Percentiles rank a stretch among this genome's conserved stretches.
Evolutionary conservation across 2,113 vertebrate species (phyloP).

Genomic region (Cyprinus carpio): DNA sequence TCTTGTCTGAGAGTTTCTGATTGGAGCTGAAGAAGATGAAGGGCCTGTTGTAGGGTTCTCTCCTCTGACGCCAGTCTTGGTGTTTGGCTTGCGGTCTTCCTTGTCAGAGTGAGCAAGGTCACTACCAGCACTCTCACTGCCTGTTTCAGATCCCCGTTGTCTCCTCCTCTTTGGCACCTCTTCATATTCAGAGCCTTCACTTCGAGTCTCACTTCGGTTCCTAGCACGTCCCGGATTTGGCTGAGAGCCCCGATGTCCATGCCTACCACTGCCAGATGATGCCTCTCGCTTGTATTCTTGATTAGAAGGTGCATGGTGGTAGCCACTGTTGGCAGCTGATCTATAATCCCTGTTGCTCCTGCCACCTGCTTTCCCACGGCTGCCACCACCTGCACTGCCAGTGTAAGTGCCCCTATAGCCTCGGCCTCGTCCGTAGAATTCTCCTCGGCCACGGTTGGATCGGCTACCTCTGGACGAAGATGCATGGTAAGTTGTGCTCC

Average conservation of each 20-base stretch:
- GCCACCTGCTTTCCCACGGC: conserved; percentile 78
- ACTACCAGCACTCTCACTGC: conserved; percentile 85
- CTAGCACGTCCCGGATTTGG: conserved; percentile 79
- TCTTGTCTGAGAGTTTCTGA: conserved; percentile 76
- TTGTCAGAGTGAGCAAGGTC: conserved; percentile 86
- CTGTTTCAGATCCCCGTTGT: conserved; percentile 88
- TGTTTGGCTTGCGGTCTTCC: conserved; percentile 76
- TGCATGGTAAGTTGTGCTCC: conserved; percentile 63
- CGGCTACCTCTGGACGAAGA: conserved; percentile 66
- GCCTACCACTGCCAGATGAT: conserved; percentile 60
- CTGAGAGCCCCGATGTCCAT: conserved; percentile 66
- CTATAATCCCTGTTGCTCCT: conserved; percentile 84
- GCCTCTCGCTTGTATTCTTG: conserved; percentile 78
- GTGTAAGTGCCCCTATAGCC: conserved; percentile 78
- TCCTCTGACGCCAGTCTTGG: conserved; percentile 69
- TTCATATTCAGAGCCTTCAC: conserved; percentile 90
- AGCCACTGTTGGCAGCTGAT: conserved; percentile 61
- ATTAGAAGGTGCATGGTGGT: conserved; percentile 66
- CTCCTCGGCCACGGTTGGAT: conserved; percentile 79
- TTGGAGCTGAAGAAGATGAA: conserved; percentile 61
- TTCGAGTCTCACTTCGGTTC: conserved; percentile 87
- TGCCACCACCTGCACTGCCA: conserved; percentile 62
- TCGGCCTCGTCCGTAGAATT: conserved; percentile 85
- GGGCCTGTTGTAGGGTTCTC: conserved; percentile 42
- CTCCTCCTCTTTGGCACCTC: conserved; percentile 90